Conservation (phyloP, 1,140 invertebrate genomes). For the Plectus sambesii region DNA sequence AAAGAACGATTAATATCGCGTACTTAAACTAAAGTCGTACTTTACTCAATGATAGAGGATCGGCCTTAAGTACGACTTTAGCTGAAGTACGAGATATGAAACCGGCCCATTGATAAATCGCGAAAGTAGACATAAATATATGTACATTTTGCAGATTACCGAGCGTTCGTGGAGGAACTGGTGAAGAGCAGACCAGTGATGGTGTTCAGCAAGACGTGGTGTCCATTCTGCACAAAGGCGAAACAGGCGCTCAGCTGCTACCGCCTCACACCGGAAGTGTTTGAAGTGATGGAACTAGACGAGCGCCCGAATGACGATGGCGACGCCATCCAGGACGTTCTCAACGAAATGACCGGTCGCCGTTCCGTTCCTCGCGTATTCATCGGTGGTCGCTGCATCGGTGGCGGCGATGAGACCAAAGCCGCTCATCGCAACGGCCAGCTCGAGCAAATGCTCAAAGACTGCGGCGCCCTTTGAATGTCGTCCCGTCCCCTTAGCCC, state of each 20-base stretch:
- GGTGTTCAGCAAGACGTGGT: conserved; percentile 76
- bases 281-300: conserved; percentile 69
- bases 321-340: conserved; percentile 62
- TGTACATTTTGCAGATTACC: no score
- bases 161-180: conserved; percentile 22
- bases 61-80: no score
- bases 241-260: conserved; percentile 52
- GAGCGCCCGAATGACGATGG: conserved; percentile 62
- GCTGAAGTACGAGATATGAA: no score
- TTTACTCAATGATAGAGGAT: no score
- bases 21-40: no score
- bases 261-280: conserved; percentile 53
- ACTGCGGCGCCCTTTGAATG: no score
- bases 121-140: no score
- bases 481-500: no score
- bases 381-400: conserved; percentile 72
- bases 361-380: conserved; percentile 77
- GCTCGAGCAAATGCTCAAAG: no score
- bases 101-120: no score
- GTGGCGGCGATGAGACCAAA: conserved; percentile 73
- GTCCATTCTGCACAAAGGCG: conserved; percentile 75
- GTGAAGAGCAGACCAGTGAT: conserved; percentile 56
- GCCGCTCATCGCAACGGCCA: conserved; percentile 23
- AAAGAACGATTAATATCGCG: no score
- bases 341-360: conserved; percentile 68